Base-by-base conservation (phyloP, 2,888 invertebrate species). In the Eupithecia vulgata region DNA sequence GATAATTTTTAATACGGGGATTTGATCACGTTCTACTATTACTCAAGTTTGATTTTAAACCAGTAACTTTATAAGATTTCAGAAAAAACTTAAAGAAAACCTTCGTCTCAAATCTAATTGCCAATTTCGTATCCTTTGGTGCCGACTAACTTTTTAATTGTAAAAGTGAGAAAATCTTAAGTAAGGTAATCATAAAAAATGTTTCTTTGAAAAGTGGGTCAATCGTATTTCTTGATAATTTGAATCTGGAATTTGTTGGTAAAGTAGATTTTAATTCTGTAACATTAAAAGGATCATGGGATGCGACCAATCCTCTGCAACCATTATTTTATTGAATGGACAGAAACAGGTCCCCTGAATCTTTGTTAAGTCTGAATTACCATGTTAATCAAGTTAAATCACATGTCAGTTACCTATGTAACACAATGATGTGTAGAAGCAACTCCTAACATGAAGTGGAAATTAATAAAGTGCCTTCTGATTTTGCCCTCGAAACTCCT, bases 381-480 rank as follows among this genome's bases (percentile, higher is more conserved):
- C 7, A 45, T 45, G 17, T 42, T 42, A 15, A 15, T 42, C 40
- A 13, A 40, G 5, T 42, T 5, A 42, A 21, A 57, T 25, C 13
- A 8, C 52, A 12, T 21, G 5, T 59, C 25, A 59, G 15, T 15
- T 15, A 61, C 34, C 17, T 61, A 34, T 17, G 4, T 52, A 52
- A 1, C 8, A 61, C 8, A 34, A 34, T 0, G 17, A 61, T 61
- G 17, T 15, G 15, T 8, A 61, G 17, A 25, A 30, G 13, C 59
- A 30, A 17, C 8, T 34, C 34, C 61, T 34, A 17, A 65, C 40
- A 65, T 37, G 15, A 65, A 40, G n/a, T 12, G 2, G 30, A 62
- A 67, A 48, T 48, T 21, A 67, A 45, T 45, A n/a, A 30, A 70
- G 40, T 69, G 42, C 30, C 65, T 59, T 65, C 15, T 21, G 57